Conservation (phyloP, 2,797 vertebrate species). For the Siniperca undulata region DNA sequence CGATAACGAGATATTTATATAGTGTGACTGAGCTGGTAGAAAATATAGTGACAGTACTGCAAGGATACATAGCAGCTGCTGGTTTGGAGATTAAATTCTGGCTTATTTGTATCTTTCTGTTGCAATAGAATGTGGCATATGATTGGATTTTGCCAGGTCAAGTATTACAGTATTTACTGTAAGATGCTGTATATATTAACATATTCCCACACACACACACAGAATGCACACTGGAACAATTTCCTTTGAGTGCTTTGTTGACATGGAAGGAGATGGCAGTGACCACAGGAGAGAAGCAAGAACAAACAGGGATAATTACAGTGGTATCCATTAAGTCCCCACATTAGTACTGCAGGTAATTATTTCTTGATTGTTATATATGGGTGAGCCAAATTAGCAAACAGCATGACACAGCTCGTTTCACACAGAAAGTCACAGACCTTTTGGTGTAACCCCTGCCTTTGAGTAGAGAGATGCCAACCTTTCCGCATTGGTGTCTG, state of each 20-base stretch:
- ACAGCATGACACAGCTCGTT: not conserved
- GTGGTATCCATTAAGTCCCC: not conserved
- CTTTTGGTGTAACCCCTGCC: not conserved
- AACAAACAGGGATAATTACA: conserved; percentile 8
- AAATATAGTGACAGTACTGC: not conserved
- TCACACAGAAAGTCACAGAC: not conserved
- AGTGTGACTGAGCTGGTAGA: conserved; percentile 27
- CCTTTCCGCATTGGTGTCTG: not conserved
- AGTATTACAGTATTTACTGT: not conserved
- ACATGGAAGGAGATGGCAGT: not conserved
- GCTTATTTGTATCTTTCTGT: conserved; percentile 5
- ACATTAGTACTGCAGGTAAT: conserved; percentile 9
- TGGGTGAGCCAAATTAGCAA: not conserved
- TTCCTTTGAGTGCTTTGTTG: conserved; percentile 3
- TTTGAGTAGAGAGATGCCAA: not conserved
- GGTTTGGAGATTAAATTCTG: conserved; percentile 23
- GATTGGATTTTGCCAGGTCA: not conserved
- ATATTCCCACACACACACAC: not conserved
- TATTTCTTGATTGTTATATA: not conserved
- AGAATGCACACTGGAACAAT: not conserved
- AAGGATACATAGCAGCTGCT: not conserved
- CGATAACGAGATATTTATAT: conserved; percentile 25
- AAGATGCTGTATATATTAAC: not conserved
- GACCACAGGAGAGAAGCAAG: conserved; percentile 1
- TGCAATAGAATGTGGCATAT: not conserved